Base-by-base conservation (phyloP, 2,797 vertebrate genomes). In the Tangara arthus region DNA sequence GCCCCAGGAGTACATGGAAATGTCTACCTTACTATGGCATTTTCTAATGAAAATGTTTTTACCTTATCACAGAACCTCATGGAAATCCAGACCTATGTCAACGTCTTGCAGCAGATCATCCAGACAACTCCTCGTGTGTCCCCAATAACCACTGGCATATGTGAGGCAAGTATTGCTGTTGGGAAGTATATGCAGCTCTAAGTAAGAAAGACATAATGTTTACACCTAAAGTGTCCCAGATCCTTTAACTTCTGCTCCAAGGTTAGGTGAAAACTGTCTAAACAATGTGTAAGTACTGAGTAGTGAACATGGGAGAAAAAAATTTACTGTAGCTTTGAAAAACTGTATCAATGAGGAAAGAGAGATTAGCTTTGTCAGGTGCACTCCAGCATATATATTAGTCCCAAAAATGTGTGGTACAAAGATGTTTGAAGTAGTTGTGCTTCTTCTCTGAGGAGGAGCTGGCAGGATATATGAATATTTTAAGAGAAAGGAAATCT, bases 51-150 rank as follows among this genome's bases (percentile, higher is more conserved):
- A 70, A 81, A 60, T 39, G 7, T 12, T 96, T 81, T 80, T 94
- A 47, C 65, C 93, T 64, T 57, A 42, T 70, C 47, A 91, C 97
- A 99, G 99, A 99, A 99, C 87, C 98, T 99, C 21, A 98, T 99
- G 92, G 99, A 99, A 98, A 99, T 99, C 96, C 98, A 99, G 97
- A 99, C 99, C 57, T 99, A 99, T 6, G 97, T 99, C 41, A 98
- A 97, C 95, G 98, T 99, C 96, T 97, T 99, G 87, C 98, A 99
- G 87, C 99, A 99, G 97, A 99, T 99, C 96, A 98, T 98, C 95
- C 98, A 99, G 96, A 98, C 98, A 20, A 97, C 98, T 47, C 98
- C 98, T 61, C 98, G 98, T 8, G 96, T 97, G 93, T 96, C 98
- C 46, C 97, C 96, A 46, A 92, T 98, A 93, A 97, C 98, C 32